Evolutionary conservation across 2,797 vertebrate species (phyloP).

Genomic region (Enteromius paludinosus): DNA sequence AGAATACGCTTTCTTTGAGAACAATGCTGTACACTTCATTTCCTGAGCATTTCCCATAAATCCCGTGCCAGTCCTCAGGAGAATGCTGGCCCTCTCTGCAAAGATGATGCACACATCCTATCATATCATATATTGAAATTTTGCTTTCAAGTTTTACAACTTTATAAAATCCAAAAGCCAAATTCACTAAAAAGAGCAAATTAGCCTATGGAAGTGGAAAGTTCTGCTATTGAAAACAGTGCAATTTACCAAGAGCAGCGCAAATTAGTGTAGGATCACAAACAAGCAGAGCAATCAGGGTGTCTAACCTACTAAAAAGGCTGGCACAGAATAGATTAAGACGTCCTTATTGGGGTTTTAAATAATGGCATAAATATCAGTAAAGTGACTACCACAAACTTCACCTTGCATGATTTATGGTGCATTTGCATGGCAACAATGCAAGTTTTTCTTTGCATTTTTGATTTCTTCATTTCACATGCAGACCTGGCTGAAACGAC

Average conservation of each 20-base stretch:
- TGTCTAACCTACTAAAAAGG: not conserved
- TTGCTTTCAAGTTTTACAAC: not conserved
- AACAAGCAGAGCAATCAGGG: not conserved
- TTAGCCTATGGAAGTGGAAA: not conserved
- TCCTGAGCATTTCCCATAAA: conserved; percentile 85
- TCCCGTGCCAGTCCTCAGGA: conserved; percentile 85
- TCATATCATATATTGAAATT: conserved; percentile 25
- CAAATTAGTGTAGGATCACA: not conserved
- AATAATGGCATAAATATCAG: not conserved
- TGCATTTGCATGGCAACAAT: not conserved
- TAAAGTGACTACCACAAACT: not conserved
- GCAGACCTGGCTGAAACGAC: no score
- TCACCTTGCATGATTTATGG: not conserved
- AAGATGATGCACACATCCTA: conserved; percentile 59
- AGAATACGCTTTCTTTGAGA: conserved; percentile 86
- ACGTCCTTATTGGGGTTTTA: not conserved
- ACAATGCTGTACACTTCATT: conserved; percentile 87
- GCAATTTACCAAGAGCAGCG: not conserved
- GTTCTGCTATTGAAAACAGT: not conserved
- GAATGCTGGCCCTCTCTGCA: conserved; percentile 87
- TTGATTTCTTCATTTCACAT: no score
- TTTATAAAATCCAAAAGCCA: not conserved
- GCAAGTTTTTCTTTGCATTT: not conserved
- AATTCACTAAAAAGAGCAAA: not conserved
- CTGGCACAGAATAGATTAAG: not conserved